phyloP scores from a whole-genome alignment of 2,888 invertebrate genomes.

The Sesamia inferens region DNA sequence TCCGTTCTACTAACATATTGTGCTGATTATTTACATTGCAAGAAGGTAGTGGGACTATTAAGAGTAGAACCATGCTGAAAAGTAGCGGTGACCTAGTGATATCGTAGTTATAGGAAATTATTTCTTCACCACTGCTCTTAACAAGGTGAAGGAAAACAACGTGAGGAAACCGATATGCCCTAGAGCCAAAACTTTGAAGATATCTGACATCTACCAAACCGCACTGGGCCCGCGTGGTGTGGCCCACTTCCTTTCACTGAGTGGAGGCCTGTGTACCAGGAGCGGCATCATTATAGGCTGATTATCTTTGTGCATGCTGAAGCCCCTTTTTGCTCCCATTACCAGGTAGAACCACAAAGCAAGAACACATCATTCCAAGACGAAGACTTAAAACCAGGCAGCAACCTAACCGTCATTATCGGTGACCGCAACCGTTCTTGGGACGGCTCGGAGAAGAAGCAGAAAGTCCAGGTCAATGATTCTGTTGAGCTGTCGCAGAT shows the following conservation, averaged over 20 bases:
- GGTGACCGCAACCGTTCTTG: slow-evolving; percentile 75
- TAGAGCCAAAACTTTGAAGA: no score
- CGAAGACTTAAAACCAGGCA: slow-evolving; percentile 67
- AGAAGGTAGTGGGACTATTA: not conserved
- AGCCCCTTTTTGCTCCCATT: not conserved
- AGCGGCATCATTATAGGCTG: no score
- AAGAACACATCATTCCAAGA: slow-evolving; percentile 76
- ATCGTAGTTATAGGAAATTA: no score
- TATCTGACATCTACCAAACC: no score
- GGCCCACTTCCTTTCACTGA: no score
- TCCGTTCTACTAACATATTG: not conserved
- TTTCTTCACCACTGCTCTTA: no score
- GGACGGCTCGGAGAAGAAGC: slow-evolving; percentile 72
- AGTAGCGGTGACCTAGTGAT: not conserved
- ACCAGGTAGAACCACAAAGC: slow-evolving; percentile 70
- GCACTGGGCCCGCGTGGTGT: no score
- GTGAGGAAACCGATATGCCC: no score
- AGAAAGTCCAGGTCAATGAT: slow-evolving; percentile 73
- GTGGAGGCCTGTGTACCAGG: no score
- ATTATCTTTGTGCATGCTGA: not conserved
- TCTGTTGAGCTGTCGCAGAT: slow-evolving; percentile 72
- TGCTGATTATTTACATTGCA: not conserved
- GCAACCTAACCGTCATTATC: slow-evolving; percentile 56
- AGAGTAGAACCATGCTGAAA: not conserved
- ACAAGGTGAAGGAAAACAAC: no score